Evolutionary conservation across 2,113 vertebrate species (phyloP).

Genomic region (Carlito syrichta): DNA sequence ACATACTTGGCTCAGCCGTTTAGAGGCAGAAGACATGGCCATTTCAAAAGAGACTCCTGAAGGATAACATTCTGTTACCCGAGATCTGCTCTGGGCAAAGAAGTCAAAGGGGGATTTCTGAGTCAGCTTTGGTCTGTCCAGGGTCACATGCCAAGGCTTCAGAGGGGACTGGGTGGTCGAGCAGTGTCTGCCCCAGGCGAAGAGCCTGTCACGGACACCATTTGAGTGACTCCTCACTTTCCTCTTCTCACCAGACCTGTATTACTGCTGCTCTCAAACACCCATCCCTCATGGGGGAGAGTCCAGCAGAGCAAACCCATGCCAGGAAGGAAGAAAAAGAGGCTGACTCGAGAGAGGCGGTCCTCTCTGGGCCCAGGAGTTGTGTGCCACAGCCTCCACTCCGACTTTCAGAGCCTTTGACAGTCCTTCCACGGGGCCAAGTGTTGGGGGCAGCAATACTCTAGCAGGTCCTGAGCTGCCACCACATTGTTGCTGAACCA

Average conservation of each 20-base stretch:
- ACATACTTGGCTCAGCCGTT: not conserved
- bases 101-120: not conserved
- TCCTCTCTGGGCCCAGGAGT: not conserved
- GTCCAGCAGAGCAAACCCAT: not conserved
- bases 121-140: accelerated
- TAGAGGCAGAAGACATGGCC: not conserved
- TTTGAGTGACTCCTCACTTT: accelerated
- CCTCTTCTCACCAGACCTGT: not conserved
- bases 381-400: not conserved
- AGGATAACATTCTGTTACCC: not conserved
- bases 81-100: not conserved
- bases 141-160: not conserved
- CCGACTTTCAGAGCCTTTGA: not conserved
- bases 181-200: not conserved
- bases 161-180: not conserved
- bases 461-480: slow-evolving; percentile 4
- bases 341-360: not conserved
- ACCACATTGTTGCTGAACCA: not conserved
- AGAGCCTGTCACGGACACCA: accelerated
- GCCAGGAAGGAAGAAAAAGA: not conserved
- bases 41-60: not conserved
- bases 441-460: slow-evolving; percentile 43
- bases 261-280: not conserved
- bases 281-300: not conserved
- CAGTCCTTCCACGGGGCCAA: not conserved